Evolutionary conservation across 2,113 vertebrate genomes (phyloP), one percentile per base, ranked within the genome.

Genomic region (Scomber scombrus): DNA sequence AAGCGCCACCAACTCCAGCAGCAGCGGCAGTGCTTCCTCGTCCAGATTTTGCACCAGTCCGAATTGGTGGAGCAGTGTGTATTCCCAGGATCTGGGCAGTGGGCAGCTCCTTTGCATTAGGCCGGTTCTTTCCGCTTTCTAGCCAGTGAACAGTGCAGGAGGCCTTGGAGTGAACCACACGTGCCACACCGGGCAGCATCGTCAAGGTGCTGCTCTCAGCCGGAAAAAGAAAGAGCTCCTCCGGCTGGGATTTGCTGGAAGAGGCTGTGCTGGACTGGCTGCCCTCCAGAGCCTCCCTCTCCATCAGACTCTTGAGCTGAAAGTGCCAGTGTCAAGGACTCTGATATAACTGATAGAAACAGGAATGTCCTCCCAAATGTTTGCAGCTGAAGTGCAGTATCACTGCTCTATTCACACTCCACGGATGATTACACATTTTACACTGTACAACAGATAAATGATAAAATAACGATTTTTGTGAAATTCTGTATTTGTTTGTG

Each of bases 131-230:
- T 74, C 97, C 96, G 0, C 95, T 97, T 90, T 99, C 98, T 69
- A 97, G 96, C 98, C 98, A 99, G 85, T 99, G 97, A 60, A 99
- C 98, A 0, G 98, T 99, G 85, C 98, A 99, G 81, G 97, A 98
- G 80, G 98, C 98, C 86, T 99, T 99, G 71, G 98, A 99, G 94
- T 99, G 98, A 3, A 99, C 98, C 13, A 99, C 97, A 0, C 97
- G 96, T 21, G 98, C 97, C 80, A 99, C 98, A 0, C 97, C 97
- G 0, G 98, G 97, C 62, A 99, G 92, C 0, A 96, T 93, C 0
- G 95, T 97, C 82, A 99, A 83, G 0, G 96, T 96, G 85, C 96
- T 97, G 49, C 94, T 97, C 93, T 99, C 97, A 9, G 97, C 95
- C 0, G 98, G 98, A 77, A 96, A 99, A 34, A 99, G 95, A 74